Evolutionary conservation across 2,797 vertebrate genomes (phyloP).

Genomic region (Oreortyx pictus): DNA sequence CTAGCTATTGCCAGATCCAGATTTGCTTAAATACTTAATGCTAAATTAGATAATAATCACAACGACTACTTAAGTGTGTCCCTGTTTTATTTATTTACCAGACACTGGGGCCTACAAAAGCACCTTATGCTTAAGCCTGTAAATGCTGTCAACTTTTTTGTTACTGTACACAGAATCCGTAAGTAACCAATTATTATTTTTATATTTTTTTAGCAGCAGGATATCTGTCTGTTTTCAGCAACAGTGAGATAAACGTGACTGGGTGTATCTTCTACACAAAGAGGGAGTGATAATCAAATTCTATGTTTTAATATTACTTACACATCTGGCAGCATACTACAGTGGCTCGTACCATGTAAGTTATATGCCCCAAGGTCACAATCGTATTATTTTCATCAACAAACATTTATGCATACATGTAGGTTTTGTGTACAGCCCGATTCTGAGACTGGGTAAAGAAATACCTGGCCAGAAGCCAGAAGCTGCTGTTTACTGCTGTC

Average conservation of each 20-base stretch:
- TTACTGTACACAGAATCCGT: neutral
- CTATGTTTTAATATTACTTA: neutral
- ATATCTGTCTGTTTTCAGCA: neutral
- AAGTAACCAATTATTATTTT: neutral
- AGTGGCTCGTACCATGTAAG: neutral
- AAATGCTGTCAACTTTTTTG: neutral
- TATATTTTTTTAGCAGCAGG: neutral
- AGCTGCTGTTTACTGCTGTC: neutral
- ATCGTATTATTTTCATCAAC: neutral
- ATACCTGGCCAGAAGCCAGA: neutral
- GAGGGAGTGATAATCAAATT: neutral
- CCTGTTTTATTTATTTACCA: neutral
- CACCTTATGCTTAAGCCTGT: neutral
- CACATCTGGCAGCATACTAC: neutral
- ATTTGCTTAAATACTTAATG: neutral
- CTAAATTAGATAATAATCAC: neutral
- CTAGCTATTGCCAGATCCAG: neutral
- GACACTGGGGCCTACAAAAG: slow-evolving; percentile 30
- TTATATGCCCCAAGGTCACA: neutral
- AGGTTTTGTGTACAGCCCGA: neutral
- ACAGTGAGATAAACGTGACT: neutral
- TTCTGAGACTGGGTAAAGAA: neutral
- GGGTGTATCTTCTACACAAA: neutral
- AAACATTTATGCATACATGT: neutral
- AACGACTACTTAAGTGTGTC: neutral